Evolutionary conservation across 2,888 invertebrate species (phyloP), one percentile per base, ranked within the genome.

Genomic region (Hesperia comma): DNA sequence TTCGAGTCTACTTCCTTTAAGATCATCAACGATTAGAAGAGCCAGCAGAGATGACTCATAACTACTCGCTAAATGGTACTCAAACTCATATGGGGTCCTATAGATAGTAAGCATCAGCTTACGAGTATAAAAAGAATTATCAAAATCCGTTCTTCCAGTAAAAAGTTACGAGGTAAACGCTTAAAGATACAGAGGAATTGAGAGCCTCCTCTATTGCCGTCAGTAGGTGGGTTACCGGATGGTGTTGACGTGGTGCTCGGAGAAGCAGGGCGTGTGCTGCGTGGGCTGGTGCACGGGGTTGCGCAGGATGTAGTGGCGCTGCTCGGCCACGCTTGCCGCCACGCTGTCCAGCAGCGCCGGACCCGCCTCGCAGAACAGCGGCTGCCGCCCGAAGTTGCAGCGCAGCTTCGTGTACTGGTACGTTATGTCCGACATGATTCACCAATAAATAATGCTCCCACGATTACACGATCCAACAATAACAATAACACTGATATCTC

Each of bases 171-270:
- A n/a, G 26, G 26, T 26, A 5, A 26, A 26, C 26, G 26, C 26
- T 26, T n/a, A n/a, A n/a, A n/a, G n/a, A n/a, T n/a, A n/a, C n/a
- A n/a, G n/a, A n/a, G n/a, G n/a, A n/a, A n/a, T n/a, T n/a, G n/a
- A n/a, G n/a, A n/a, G n/a, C n/a, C n/a, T n/a, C n/a, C 7, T 7
- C 7, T 8, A 10, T 0, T 4, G 33, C 10, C 8, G 33, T 33
- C 33, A 7, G 33, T 33, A 6, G 1, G 33, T 33, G 12, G 2
- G 19, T 17, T 19, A 88, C 90, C 90, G 78, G 40, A 83, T 74
- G 33, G 96, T 96, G 81, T 96, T 96, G 71, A 95, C 87, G 74
- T 86, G 75, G 68, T 90, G 85, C 63, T 84, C 77, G 12, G 90
- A 86, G 75, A 79, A 87, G 71, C 70, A 69, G 21, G 90, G 92